phyloP scores from a whole-genome alignment of 2,797 vertebrate species.

The Siniperca undulata region DNA sequence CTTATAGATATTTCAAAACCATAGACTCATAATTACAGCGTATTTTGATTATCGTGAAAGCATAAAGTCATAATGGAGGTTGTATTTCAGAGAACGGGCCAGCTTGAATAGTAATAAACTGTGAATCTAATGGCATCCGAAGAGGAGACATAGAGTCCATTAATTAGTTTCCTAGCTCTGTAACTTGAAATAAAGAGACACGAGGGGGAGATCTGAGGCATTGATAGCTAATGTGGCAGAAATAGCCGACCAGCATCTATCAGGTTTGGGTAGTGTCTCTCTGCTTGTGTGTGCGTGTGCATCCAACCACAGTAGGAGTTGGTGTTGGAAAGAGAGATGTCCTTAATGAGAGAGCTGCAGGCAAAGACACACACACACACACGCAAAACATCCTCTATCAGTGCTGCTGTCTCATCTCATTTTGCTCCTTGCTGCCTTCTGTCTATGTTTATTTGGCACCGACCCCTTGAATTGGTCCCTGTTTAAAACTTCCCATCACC shows the following conservation, averaged over 20 bases:
- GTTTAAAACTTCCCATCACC: slow-evolving; percentile 54
- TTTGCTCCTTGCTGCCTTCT: slow-evolving; percentile 58
- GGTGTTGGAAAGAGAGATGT: slow-evolving; percentile 44
- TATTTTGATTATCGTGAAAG: slow-evolving; percentile 63
- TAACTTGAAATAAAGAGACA: slow-evolving; percentile 61
- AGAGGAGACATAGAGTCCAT: slow-evolving; percentile 64
- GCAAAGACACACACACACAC: slow-evolving; percentile 12
- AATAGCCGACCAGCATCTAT: slow-evolving; percentile 51
- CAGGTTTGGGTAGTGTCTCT: slow-evolving; percentile 22
- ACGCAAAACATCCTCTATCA: slow-evolving; percentile 56
- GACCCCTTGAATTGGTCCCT: slow-evolving; percentile 40
- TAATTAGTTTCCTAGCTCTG: slow-evolving; percentile 67
- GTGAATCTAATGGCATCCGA: slow-evolving; percentile 64
- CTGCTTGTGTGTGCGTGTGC: slow-evolving; percentile 1
- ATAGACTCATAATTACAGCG: slow-evolving; percentile 53
- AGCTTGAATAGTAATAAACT: slow-evolving; percentile 65
- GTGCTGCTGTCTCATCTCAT: slow-evolving; percentile 67
- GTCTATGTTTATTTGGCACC: slow-evolving; percentile 72
- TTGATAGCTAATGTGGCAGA: slow-evolving; percentile 55
- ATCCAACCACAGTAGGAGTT: slow-evolving; percentile 21
- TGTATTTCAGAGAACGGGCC: slow-evolving; percentile 50
- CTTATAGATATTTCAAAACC: slow-evolving; percentile 54
- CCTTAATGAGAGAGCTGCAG: slow-evolving; percentile 58
- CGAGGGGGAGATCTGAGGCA: slow-evolving; percentile 52
- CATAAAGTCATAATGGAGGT: slow-evolving; percentile 64